Evolutionary conservation across 2,113 vertebrate species (phyloP), one percentile per base, ranked within the genome.

Genomic region (Leptocoma aspasia): DNA sequence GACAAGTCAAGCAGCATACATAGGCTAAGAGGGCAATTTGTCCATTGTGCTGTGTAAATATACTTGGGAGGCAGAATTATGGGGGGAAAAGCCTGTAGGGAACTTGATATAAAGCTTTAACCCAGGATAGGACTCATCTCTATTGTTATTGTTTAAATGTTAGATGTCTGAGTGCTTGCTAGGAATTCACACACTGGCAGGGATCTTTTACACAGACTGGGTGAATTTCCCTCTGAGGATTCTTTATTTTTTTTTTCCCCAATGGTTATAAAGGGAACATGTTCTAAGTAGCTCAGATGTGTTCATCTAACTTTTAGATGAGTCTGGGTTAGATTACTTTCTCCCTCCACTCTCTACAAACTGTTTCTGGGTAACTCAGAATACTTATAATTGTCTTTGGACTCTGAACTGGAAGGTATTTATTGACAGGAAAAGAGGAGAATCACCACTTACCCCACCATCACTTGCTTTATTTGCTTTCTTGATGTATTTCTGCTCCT

Each of bases 361-460:
- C 6, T 37, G 4, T 35, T 85, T 35, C 27, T 52, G 24, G 24
- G 27, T 71, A 52, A 52, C 19, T 50, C 27, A 27, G 9, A 76
- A 5, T 24, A n/a, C 24, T 59, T 72, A 10, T 5, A 37, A 60
- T 11, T 56, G 5, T 24, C 3, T 57, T 71, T 90, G n/a, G 24
- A 71, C 6, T 79, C 21, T 71, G 18, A 42, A 18, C 24, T 31
- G 49, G 17, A 33, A 50, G 31, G 2, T 59, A 42, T 56, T 30
- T 86, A 39, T 54, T 54, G 39, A 7, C 6, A 52, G 30, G 52
- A 20, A n/a, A 57, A 83, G 9, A 73, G 19, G 9, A 61, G 50
- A 83, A 7, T 2, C 49, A 3, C 15, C 9, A 15, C 11, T 35
- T 1, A 2, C 3, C 30, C 10, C 17, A 31, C 2, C 3, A 4